Percentiles rank a stretch among this genome's conserved stretches.
These are phyloP conservation scores for Euclidia mi DNA, from an alignment of 2,888 invertebrate species.

Conservation along the genomic window DNA sequence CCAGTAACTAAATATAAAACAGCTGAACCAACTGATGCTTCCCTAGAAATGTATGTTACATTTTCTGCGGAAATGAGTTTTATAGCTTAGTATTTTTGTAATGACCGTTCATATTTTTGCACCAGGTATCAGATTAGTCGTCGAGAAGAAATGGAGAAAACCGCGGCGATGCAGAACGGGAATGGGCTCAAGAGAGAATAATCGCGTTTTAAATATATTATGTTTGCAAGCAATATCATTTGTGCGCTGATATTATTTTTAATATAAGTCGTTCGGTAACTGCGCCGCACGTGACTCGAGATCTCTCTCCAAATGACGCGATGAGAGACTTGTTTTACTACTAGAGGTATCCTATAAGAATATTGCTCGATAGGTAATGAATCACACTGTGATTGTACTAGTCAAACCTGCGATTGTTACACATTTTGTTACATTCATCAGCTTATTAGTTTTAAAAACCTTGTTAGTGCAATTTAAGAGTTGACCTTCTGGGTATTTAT, in stretches of 20 bases:
- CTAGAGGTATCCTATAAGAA: slow-evolving; percentile 26
- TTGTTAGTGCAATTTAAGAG: slow-evolving; percentile 44
- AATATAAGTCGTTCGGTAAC: slow-evolving; percentile 16
- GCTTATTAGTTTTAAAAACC: slow-evolving; percentile 49
- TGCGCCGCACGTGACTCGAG: slow-evolving; percentile 14
- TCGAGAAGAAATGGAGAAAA: slow-evolving; percentile 86
- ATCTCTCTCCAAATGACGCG: slow-evolving; percentile 26
- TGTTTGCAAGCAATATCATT: slow-evolving; percentile 20
- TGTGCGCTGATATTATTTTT: slow-evolving; percentile 22
- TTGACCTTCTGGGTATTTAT: slow-evolving; percentile 55
- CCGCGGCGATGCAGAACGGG: slow-evolving; percentile 86
- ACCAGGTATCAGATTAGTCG: slow-evolving; percentile 89
- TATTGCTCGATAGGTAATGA: slow-evolving; percentile 29
- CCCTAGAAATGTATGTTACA: not conserved
- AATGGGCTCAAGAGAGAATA: slow-evolving; percentile 91
- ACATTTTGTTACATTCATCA: slow-evolving; percentile 37
- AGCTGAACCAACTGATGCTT: not conserved
- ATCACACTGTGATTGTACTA: slow-evolving; percentile 72
- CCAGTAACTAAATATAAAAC: slow-evolving; percentile 2
- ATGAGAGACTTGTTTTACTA: slow-evolving; percentile 29
- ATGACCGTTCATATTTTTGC: not conserved
- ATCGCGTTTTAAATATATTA: slow-evolving; percentile 34
- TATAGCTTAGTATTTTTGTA: not conserved
- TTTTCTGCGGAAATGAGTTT: not conserved
- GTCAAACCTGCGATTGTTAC: slow-evolving; percentile 60